Percentiles rank a stretch among this genome's conserved stretches.
Conservation (phyloP, 2,888 invertebrate genomes). For the Acronicta psi region DNA sequence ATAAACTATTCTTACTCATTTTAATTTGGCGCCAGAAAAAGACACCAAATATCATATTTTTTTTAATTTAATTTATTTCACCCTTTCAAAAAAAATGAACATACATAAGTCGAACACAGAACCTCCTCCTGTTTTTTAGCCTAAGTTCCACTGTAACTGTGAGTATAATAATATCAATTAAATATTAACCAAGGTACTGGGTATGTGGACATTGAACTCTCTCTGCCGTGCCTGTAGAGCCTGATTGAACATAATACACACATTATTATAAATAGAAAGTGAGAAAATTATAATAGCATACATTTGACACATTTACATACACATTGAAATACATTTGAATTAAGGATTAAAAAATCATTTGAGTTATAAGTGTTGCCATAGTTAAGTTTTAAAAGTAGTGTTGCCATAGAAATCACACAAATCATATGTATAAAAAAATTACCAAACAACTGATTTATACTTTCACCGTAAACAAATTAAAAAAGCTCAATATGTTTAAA, state of each 20-base stretch:
- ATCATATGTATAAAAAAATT: no score
- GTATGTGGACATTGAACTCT: conserved; percentile 53
- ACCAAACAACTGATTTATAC: no score
- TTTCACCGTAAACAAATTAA: not conserved
- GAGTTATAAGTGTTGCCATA: conserved; percentile 2
- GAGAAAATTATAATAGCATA: conserved; percentile 5
- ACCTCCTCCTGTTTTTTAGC: no score
- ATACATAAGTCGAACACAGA: no score
- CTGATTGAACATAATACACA: conserved; percentile 49
- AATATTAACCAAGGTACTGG: conserved; percentile 51
- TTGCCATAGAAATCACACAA: not conserved
- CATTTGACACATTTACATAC: not conserved
- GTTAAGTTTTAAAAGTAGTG: not conserved
- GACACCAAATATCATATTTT: no score
- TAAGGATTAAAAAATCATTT: no score
- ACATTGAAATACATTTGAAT: not conserved
- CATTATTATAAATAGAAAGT: conserved; percentile 27
- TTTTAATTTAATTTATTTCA: no score
- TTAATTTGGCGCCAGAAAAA: no score
- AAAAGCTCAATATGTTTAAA: not conserved
- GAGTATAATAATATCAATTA: conserved; percentile 21
- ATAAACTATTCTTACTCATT: no score
- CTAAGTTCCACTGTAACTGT: not conserved
- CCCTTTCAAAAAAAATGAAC: no score
- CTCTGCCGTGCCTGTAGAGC: conserved; percentile 51